Evolutionary conservation across 2,113 vertebrate genomes (phyloP).

Genomic region (Parus major): DNA sequence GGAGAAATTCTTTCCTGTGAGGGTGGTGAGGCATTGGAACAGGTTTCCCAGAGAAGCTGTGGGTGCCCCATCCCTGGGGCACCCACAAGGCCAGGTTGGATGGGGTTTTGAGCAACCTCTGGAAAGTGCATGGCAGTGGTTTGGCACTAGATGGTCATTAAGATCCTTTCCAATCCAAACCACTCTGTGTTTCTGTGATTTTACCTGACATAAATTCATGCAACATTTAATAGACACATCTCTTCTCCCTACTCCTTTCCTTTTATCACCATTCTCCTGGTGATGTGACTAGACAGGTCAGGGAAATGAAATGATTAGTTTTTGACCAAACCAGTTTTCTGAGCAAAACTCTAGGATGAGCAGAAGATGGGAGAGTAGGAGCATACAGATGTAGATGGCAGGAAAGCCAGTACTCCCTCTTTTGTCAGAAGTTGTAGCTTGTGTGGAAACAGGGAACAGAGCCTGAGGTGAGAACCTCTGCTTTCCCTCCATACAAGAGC

Average conservation of each 20-base stretch:
- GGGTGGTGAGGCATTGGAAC: background rate
- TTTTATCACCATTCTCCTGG: background rate
- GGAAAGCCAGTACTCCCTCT: background rate
- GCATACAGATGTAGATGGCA: background rate
- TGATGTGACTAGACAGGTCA: background rate
- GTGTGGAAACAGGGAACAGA: background rate
- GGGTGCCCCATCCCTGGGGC: background rate
- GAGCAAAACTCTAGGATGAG: background rate
- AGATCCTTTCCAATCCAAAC: background rate
- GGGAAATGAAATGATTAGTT: fast-evolving
- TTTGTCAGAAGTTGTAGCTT: background rate
- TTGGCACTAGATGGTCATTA: background rate
- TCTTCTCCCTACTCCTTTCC: background rate
- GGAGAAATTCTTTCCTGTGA: background rate
- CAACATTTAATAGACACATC: background rate
- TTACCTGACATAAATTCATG: background rate
- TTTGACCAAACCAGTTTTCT: background rate
- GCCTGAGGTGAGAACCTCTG: background rate
- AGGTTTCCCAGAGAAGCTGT: background rate
- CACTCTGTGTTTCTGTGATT: background rate
- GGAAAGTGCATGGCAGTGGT: background rate
- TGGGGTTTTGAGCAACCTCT: background rate
- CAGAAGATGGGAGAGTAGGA: background rate
- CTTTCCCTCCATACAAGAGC: background rate
- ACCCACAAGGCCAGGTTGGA: background rate